Conservation (phyloP, 2,113 vertebrate genomes). For the Sebastes schlegelii region DNA sequence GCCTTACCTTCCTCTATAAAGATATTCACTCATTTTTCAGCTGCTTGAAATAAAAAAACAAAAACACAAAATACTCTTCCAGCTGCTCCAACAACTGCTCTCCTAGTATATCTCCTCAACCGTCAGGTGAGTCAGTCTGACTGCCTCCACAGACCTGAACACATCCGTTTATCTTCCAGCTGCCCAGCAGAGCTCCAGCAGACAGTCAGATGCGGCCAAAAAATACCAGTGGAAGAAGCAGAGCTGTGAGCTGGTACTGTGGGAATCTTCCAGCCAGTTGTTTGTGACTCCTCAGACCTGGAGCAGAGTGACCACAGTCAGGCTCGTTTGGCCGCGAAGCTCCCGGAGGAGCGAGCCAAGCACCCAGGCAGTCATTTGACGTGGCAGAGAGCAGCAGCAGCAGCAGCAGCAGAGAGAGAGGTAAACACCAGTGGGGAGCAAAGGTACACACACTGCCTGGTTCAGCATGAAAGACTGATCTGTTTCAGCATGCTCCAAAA, state of each 20-base stretch:
- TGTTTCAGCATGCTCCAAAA: conserved; percentile 77
- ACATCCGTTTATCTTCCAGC: conserved; percentile 16
- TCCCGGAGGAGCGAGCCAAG: conserved; percentile 63
- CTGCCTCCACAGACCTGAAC: conserved; percentile 5
- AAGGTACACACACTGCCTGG: conserved; percentile 65
- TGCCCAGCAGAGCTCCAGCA: conserved; percentile 3
- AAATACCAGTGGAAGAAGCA: background rate
- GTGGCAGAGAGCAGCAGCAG: conserved; percentile 74
- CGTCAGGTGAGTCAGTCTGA: conserved; percentile 19
- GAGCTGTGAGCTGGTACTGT: background rate
- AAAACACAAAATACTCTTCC: background rate
- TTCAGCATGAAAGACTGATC: conserved; percentile 80
- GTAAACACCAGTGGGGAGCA: conserved; percentile 74
- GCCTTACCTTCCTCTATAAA: conserved; percentile 83
- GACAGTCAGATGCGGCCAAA: conserved; percentile 12
- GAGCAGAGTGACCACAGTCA: conserved; percentile 64
- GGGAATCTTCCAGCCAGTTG: background rate
- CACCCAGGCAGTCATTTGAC: conserved; percentile 72
- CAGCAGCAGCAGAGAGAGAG: conserved; percentile 40
- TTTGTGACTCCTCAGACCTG: conserved; percentile 29
- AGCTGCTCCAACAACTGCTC: conserved; percentile 23
- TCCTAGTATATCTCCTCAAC: conserved; percentile 22
- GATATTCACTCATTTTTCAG: conserved; percentile 81
- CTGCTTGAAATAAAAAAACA: background rate
- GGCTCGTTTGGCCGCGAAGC: conserved; percentile 30